phyloP scores from a whole-genome alignment of 2,888 invertebrate genomes.

The Strigamia crassipes region DNA sequence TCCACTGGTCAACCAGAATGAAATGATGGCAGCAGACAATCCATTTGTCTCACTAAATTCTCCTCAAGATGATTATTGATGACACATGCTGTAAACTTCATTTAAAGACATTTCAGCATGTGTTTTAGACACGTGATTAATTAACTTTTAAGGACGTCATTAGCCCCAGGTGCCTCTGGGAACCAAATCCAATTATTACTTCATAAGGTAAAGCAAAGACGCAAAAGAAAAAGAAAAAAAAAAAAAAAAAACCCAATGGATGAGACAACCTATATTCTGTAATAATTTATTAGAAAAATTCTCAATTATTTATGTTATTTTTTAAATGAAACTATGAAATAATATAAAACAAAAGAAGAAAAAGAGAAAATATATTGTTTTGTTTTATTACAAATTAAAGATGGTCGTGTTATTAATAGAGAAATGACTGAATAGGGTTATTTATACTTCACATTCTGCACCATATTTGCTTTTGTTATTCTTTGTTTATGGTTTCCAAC shows the following conservation, averaged over 20 bases:
- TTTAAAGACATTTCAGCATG: constrained; percentile 27
- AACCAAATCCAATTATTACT: constrained; percentile 28
- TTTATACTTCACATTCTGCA: neutral
- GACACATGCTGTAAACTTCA: constrained; percentile 12
- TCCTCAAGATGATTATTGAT: neutral
- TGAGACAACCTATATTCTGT: neutral
- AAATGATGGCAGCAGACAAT: neutral
- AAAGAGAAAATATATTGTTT: too few species aligned
- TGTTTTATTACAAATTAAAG: too few species aligned
- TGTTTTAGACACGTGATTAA: constrained; percentile 17
- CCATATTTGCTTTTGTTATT: neutral
- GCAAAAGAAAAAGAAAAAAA: neutral
- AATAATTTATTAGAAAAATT: neutral
- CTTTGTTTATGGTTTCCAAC: neutral
- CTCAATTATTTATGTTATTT: too few species aligned
- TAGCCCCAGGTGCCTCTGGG: constrained; percentile 17
- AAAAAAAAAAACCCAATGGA: neutral
- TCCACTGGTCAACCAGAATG: constrained; percentile 14
- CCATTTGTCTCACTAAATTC: constrained; percentile 28
- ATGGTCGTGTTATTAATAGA: too few species aligned
- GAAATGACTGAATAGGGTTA: neutral
- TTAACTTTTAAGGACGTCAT: constrained; percentile 28
- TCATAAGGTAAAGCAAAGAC: neutral
- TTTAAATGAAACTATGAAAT: too few species aligned
- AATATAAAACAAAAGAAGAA: too few species aligned